These are phyloP conservation scores for Remorina albescens DNA, from an alignment of 2,797 vertebrate species.

Conservation along the genomic window DNA sequence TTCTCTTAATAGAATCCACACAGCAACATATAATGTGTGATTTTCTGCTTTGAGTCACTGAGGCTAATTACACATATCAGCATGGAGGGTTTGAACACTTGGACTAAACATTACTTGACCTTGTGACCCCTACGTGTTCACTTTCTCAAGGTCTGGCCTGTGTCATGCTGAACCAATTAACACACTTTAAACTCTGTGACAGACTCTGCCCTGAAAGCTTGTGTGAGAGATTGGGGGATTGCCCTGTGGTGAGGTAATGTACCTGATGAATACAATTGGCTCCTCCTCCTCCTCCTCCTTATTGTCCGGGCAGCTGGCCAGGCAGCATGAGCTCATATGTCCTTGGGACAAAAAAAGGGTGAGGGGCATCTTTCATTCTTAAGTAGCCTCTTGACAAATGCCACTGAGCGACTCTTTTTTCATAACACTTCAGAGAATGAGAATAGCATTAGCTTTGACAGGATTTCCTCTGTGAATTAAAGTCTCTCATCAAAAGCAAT, in stretches of 20 bases:
- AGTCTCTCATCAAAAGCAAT: constrained; percentile 8
- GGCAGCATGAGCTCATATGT: constrained; percentile 76
- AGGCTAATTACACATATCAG: not conserved
- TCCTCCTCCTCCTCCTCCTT: constrained; percentile 58
- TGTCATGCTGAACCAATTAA: constrained; percentile 28
- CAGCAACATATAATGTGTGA: not conserved
- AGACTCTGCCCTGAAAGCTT: constrained; percentile 26
- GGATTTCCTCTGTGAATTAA: constrained; percentile 24
- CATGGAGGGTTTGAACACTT: not conserved
- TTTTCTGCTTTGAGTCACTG: not conserved
- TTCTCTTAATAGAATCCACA: not conserved
- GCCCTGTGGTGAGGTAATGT: constrained; percentile 78
- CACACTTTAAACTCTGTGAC: constrained; percentile 32
- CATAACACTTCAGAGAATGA: constrained; percentile 62
- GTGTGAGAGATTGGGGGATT: constrained; percentile 67
- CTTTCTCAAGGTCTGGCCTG: not conserved
- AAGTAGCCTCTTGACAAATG: constrained; percentile 76
- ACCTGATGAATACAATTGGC: constrained; percentile 77
- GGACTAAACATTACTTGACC: constrained; percentile 9
- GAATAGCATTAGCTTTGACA: constrained; percentile 25
- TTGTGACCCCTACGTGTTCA: constrained; percentile 18
- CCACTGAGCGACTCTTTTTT: constrained; percentile 50
- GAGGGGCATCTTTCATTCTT: constrained; percentile 70
- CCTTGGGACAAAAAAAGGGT: constrained; percentile 56
- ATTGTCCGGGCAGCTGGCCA: constrained; percentile 72